Conservation (phyloP, 2,113 vertebrate genomes). For the Nibea coibor region DNA sequence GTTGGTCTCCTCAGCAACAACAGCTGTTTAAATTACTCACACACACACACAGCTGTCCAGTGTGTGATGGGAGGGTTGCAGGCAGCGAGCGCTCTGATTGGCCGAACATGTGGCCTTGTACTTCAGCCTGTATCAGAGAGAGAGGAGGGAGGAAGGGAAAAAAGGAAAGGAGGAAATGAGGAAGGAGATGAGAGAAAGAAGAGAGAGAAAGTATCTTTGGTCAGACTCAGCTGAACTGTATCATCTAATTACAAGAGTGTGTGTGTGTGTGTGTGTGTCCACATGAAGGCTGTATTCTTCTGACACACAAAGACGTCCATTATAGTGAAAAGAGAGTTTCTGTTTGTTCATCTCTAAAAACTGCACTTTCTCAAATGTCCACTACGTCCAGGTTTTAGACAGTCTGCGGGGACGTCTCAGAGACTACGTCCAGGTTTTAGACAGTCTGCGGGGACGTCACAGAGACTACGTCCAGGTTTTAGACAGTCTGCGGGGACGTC, state of each 20-base stretch:
- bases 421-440: too few relatives aligned
- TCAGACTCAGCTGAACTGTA: constrained; percentile 48
- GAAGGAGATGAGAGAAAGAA: neutral
- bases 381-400: too few relatives aligned
- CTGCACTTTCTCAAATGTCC: too few relatives aligned
- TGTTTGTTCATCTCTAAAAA: constrained; percentile 36
- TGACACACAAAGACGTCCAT: constrained; percentile 75
- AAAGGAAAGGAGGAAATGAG: constrained; percentile 31
- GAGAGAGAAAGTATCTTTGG: constrained; percentile 34
- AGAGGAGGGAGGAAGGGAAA: too few relatives aligned
- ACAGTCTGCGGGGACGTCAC: too few relatives aligned
- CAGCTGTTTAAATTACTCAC: constrained; percentile 32
- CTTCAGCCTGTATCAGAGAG: constrained; percentile 70
- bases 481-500: too few relatives aligned
- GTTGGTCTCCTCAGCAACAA: constrained; percentile 26
- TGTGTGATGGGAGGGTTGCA: constrained; percentile 48
- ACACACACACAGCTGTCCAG: constrained; percentile 23
- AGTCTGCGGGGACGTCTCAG: too few relatives aligned
- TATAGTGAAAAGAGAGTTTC: constrained; percentile 63
- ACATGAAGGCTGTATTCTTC: constrained; percentile 76
- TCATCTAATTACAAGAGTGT: constrained; percentile 54
- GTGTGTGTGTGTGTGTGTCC: constrained; percentile 32
- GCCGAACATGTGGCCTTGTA: constrained; percentile 72
- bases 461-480: too few relatives aligned
- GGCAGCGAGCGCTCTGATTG: constrained; percentile 67